Evolutionary conservation across 1,140 invertebrate species (phyloP).

Genomic region (Penaeus chinensis): DNA sequence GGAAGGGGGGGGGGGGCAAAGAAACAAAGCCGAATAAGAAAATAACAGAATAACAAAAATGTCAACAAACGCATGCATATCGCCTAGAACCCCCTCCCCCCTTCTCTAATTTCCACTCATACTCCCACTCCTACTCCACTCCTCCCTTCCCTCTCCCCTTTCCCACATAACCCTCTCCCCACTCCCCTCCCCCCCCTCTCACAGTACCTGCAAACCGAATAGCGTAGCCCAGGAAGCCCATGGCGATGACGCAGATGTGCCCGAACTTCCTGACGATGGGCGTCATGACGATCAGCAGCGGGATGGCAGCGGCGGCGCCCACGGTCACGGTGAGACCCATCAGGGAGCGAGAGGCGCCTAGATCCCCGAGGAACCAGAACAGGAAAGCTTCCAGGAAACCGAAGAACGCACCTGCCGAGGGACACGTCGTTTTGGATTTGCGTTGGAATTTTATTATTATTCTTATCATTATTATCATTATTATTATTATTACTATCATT

Average conservation of each 20-base stretch:
- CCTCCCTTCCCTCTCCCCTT: too few species aligned
- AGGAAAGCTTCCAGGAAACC: slow-evolving; percentile 88
- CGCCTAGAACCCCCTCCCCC: too few species aligned
- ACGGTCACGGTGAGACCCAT: slow-evolving; percentile 88
- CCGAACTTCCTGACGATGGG: slow-evolving; percentile 83
- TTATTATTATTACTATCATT: too few species aligned
- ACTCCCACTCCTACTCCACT: too few species aligned
- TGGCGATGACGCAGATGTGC: slow-evolving; percentile 84
- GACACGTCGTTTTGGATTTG: too few species aligned
- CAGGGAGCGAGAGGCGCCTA: slow-evolving; percentile 81
- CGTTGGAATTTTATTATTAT: too few species aligned
- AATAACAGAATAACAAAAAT: background rate
- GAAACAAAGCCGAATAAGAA: too few species aligned
- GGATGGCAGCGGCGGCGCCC: slow-evolving; percentile 81
- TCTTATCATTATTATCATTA: too few species aligned
- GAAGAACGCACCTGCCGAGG: slow-evolving; percentile 79
- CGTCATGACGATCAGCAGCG: slow-evolving; percentile 81
- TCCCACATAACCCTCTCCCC: too few species aligned
- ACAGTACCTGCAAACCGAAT: slow-evolving; percentile 83
- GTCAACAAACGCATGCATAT: too few species aligned
- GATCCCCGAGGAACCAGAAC: slow-evolving; percentile 85
- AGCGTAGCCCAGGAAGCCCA: slow-evolving; percentile 82
- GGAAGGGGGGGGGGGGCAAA: background rate
- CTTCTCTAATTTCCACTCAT: too few species aligned
- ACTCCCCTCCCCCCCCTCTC: too few species aligned